Percentiles rank a stretch among this genome's conserved stretches.
Evolutionary conservation across 2,113 vertebrate genomes (phyloP).

Genomic region (Morphnarchus princeps): DNA sequence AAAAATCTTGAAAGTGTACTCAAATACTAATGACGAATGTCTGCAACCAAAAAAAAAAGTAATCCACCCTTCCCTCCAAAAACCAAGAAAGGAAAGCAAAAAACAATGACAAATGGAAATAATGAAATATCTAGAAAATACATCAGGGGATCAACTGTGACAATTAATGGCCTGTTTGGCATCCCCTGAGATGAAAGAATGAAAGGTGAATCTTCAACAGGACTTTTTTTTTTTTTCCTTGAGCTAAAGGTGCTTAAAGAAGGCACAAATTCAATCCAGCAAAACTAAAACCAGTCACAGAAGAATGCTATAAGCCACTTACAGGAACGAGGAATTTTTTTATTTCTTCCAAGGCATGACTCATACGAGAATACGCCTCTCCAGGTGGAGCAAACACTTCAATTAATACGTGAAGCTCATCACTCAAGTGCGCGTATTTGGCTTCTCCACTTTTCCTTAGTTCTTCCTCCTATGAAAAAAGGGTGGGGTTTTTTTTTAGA

Average conservation of each 20-base stretch:
- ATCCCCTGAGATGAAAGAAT: background rate
- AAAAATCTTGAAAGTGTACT: background rate
- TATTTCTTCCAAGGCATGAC: conserved; percentile 97
- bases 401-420: conserved; percentile 98
- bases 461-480: conserved; percentile 90
- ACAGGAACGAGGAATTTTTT: conserved; percentile 99
- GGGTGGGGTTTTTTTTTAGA: conserved; percentile 6
- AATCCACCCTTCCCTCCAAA: background rate
- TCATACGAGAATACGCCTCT: conserved; percentile 99
- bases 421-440: conserved; percentile 94
- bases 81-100: background rate
- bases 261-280: background rate
- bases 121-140: background rate
- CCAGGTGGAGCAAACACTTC: conserved; percentile 98
- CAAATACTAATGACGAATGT: background rate
- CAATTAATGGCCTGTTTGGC: background rate
- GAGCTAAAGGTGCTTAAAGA: background rate
- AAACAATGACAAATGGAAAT: background rate
- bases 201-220: background rate
- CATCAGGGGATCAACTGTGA: background rate
- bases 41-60: background rate
- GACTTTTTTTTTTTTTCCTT: background rate
- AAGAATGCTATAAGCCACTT: conserved; percentile 73
- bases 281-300: background rate
- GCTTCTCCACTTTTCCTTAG: conserved; percentile 95